Evolutionary conservation across 2,888 invertebrate genomes (phyloP).

Genomic region (Elmis aenea): DNA sequence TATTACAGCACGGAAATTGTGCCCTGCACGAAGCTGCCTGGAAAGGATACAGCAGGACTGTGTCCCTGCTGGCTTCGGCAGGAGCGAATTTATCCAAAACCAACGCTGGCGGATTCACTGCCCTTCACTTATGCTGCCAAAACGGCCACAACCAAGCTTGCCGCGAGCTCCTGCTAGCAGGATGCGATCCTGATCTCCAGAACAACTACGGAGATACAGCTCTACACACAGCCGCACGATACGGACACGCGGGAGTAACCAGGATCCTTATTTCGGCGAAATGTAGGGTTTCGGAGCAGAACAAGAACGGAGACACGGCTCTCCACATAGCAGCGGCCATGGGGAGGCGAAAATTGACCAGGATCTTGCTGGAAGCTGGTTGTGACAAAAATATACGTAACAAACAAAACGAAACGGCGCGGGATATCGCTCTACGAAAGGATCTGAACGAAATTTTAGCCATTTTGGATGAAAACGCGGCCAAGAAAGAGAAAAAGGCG

Average conservation of each 20-base stretch:
- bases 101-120: conserved; percentile 84
- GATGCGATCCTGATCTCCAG: conserved; percentile 81
- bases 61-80: conserved; percentile 66
- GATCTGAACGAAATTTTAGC: conserved; percentile 77
- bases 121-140: conserved; percentile 93
- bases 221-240: conserved; percentile 89
- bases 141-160: conserved; percentile 96
- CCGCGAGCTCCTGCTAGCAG: conserved; percentile 79
- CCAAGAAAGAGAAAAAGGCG: conserved; percentile 50
- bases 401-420: conserved; percentile 84
- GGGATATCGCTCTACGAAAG: conserved; percentile 85
- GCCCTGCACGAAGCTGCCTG: conserved; percentile 92
- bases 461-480: conserved; percentile 59
- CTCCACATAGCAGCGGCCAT: conserved; percentile 92
- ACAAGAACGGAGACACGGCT: conserved; percentile 94
- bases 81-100: conserved; percentile 59
- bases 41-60: conserved; percentile 87
- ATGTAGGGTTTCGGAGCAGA: conserved; percentile 78
- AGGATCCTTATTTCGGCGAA: conserved; percentile 88
- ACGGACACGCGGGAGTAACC: conserved; percentile 94
- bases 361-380: conserved; percentile 83
- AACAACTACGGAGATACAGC: conserved; percentile 96
- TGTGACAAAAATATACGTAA: conserved; percentile 68
- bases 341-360: conserved; percentile 85
- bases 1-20: conserved; percentile 82